These are phyloP conservation scores for Phalacrocorax brasilianus DNA, from an alignment of 2,113 vertebrate species.

Conservation along the genomic window DNA sequence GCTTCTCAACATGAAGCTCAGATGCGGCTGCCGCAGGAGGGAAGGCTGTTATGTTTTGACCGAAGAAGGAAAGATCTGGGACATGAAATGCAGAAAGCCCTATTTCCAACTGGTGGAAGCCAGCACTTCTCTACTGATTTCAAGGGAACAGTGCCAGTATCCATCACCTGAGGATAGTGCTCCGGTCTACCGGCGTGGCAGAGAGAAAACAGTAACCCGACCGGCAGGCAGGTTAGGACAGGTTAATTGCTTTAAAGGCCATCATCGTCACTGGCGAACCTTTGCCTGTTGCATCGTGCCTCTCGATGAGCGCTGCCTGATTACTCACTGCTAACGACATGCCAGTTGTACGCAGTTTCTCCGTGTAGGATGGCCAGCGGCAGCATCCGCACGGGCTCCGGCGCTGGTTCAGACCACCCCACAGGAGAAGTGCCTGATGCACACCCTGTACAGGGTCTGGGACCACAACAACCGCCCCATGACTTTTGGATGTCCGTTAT, in stretches of 20 bases:
- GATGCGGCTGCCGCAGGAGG: not conserved
- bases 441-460: not conserved
- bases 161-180: not conserved
- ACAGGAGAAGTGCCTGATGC: not conserved
- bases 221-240: not conserved
- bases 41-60: not conserved
- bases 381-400: fast-evolving
- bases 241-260: not conserved
- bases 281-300: not conserved
- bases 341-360: fast-evolving
- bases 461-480: not conserved
- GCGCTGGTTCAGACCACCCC: fast-evolving
- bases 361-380: fast-evolving
- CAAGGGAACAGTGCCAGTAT: not conserved
- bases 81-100: not conserved
- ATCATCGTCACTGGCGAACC: not conserved
- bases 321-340: fast-evolving
- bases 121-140: not conserved
- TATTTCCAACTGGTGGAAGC: not conserved
- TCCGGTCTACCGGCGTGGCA: fast-evolving
- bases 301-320: not conserved
- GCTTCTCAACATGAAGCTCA: slow-evolving; percentile 9
- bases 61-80: not conserved
- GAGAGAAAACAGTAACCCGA: not conserved
- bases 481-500: fast-evolving